These are phyloP conservation scores for Campylomormyrus numenius DNA, from an alignment of 2,113 vertebrate species.

Conservation along the genomic window DNA sequence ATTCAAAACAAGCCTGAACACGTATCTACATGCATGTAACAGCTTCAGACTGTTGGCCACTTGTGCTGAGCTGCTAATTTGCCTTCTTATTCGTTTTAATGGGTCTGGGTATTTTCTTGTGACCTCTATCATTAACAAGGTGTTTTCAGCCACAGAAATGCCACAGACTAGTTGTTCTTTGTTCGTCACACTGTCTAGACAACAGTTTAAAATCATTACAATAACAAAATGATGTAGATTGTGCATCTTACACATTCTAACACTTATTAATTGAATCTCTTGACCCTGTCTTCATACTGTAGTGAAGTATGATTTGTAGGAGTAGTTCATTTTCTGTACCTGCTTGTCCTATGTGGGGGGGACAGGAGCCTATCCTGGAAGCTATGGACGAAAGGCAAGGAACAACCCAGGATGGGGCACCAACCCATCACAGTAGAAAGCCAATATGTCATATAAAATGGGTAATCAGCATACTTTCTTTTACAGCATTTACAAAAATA, in stretches of 20 bases:
- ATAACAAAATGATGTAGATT: neutral
- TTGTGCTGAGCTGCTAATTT: too few species aligned
- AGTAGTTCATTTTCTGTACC: neutral
- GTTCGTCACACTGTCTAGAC: neutral
- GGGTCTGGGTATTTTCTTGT: too few species aligned
- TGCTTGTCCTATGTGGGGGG: neutral
- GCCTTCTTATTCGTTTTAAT: too few species aligned
- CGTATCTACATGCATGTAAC: too few species aligned
- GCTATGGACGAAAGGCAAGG: neutral
- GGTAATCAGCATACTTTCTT: neutral
- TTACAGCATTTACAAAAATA: neutral
- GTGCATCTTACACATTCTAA: neutral
- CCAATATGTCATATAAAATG: neutral
- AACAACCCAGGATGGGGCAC: neutral
- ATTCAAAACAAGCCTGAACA: too few species aligned
- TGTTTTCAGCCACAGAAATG: too few species aligned
- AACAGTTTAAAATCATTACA: neutral
- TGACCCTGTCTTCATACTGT: neutral
- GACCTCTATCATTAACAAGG: too few species aligned
- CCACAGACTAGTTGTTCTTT: neutral
- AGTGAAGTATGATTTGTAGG: neutral
- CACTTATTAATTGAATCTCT: neutral
- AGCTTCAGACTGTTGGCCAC: too few species aligned
- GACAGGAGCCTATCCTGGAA: neutral
- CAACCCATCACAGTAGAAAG: neutral